Evolutionary conservation across 2,888 invertebrate genomes (phyloP), one percentile per base, ranked within the genome.

Genomic region (Alviniconcha strummeri): DNA sequence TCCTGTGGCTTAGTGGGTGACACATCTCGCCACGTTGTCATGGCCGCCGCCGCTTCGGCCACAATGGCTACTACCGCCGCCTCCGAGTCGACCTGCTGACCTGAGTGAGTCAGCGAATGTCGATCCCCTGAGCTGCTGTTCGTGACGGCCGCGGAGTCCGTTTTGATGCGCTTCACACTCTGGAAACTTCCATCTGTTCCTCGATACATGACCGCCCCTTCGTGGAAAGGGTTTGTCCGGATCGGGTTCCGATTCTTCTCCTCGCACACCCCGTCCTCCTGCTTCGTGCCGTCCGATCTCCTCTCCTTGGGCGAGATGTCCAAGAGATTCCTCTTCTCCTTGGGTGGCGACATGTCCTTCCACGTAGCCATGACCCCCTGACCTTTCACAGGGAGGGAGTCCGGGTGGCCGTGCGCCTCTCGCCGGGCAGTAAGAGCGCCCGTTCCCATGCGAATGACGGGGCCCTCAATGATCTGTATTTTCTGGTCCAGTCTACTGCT

Each of bases 11-110:
- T 90, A 8, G 89, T 88, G 9, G 90, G 90, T 4, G 91, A 91
- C 17, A 90, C 85, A 80, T 90, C 89, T 83, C 90, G 89, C 90
- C 91, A 90, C 4, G 90, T 88, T 6, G 86, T 84, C 52, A 82
- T 57, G 7, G 56, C 80, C 17, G 64, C n/a, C 54, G 71, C 17
- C 1, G 81, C 60, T 36, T 64, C 84, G 13, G 54, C 19, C 19
- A 11, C 54, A 4, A 71, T 55, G 15, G 55, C n/a, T 54, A 4
- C 54, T 11, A 56, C 71, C 19, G 19, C 17, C 9, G n/a, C 54
- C 13, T 54, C 15, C 5, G 54, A 52, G 71, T 76, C 64, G 60
- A 74, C 71, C n/a, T n/a, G n/a, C 15, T 57, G 52, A 36, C 57
- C 56, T 67, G 60, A 60, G 19, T 19, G 13, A 19, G 55, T 80